phyloP scores from a whole-genome alignment of 2,797 vertebrate species.

The Scleropages formosus region DNA sequence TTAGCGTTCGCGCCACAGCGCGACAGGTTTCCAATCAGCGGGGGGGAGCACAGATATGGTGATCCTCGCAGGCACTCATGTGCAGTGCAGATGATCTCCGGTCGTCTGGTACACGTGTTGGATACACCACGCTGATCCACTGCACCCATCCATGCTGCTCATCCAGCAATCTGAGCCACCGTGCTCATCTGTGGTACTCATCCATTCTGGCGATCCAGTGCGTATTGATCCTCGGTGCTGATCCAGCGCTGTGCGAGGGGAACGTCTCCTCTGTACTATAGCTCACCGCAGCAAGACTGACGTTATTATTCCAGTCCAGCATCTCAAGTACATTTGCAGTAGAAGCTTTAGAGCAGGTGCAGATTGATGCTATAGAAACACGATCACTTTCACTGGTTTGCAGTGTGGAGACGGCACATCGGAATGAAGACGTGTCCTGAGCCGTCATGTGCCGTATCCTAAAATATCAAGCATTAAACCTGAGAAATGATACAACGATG shows the following conservation, averaged over 20 bases:
- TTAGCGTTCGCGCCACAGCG: background rate
- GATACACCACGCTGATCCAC: background rate
- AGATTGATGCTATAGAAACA: slow-evolving; percentile 40
- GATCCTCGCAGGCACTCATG: background rate
- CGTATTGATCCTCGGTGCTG: no score
- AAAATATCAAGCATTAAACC: no score
- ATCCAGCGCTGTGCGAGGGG: background rate
- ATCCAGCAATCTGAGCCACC: no score
- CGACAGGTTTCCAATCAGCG: slow-evolving; percentile 3
- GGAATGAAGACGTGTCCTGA: slow-evolving; percentile 44
- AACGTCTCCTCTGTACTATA: background rate
- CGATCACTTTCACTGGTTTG: slow-evolving; percentile 62
- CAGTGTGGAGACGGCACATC: slow-evolving; percentile 63
- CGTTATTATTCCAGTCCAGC: slow-evolving; percentile 29
- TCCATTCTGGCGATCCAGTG: no score
- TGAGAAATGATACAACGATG: no score
- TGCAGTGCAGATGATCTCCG: no score
- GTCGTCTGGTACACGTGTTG: no score
- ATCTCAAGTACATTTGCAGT: slow-evolving; percentile 51
- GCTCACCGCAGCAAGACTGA: slow-evolving; percentile 43
- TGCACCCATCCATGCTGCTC: no score
- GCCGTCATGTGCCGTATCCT: slow-evolving; percentile 39
- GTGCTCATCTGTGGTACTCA: no score
- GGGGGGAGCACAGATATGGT: background rate
- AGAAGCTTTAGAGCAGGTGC: no score